Percentiles rank a stretch among this genome's conserved stretches.
Conservation (phyloP, 2,888 invertebrate genomes). For the Sphaerophoria rueppellii region DNA sequence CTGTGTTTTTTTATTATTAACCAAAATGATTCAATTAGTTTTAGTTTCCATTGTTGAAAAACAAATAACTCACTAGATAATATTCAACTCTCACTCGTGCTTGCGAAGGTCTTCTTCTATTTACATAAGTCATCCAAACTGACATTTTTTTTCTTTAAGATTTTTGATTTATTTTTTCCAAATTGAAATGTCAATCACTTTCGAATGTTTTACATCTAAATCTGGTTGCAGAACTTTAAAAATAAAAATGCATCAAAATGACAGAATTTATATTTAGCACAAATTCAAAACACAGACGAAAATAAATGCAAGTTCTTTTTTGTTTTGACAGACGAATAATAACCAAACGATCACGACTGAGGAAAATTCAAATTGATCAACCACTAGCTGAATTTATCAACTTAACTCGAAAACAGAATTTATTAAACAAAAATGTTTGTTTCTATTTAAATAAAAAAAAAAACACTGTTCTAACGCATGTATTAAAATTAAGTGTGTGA, state of each 20-base stretch:
- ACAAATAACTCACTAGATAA: slow-evolving; percentile 80
- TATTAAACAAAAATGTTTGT: slow-evolving; percentile 7
- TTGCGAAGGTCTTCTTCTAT: slow-evolving; percentile 78
- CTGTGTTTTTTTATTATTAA: not conserved
- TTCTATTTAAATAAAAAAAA: slow-evolving; percentile 63
- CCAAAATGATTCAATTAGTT: not conserved
- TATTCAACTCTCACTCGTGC: slow-evolving; percentile 80
- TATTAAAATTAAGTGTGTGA: slow-evolving; percentile 43
- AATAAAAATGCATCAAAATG: slow-evolving; percentile 29
- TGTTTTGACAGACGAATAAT: slow-evolving; percentile 20
- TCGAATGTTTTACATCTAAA: not conserved
- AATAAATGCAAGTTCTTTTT: not conserved
- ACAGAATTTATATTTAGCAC: slow-evolving; percentile 11
- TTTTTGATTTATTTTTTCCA: not conserved
- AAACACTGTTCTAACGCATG: slow-evolving; percentile 38
- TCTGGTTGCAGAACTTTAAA: not conserved
- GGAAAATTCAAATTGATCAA: slow-evolving; percentile 55
- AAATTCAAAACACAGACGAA: not conserved
- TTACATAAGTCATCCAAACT: slow-evolving; percentile 85
- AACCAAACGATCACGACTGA: slow-evolving; percentile 34
- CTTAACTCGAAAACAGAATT: slow-evolving; percentile 20
- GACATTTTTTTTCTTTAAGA: slow-evolving; percentile 82
- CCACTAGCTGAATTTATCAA: slow-evolving; percentile 67
- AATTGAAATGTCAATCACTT: not conserved
- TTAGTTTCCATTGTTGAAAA: not conserved